Base-by-base conservation (phyloP, 2,888 invertebrate genomes). In the Andrena fulva region DNA sequence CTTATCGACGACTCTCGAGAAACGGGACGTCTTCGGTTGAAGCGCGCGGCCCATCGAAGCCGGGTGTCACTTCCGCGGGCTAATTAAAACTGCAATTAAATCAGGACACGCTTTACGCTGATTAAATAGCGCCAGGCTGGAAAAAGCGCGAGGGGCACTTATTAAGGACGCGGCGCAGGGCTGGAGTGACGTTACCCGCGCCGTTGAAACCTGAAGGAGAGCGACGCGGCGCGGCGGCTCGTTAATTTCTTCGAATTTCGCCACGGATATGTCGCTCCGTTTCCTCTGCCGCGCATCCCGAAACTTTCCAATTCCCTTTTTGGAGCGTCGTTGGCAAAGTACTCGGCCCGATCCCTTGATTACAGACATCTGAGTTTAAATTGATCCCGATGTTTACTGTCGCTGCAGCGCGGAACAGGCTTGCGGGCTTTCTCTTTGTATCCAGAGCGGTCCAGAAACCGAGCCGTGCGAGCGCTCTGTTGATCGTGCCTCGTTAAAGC, bases 281-380 rank as follows among this genome's bases (percentile, higher is more conserved):
- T 72, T 70, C 35, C 12, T 31, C 63, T 54, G 7, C 12, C 50
- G 60, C 62, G 52, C 73, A 27, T 7, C 10, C 42, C 74, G 66
- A 74, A 85, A 88, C 86, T 89, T 85, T 88, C 81, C 80, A 82
- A 85, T 88, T 85, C 85, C 80, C 85, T 89, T 85, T 89, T 80
- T 27, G 79, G 82, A 64, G 82, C 76, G 80, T 82, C 76, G 69
- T 33, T 62, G 63, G 59, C 82, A 68, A 71, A 86, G 84, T 85
- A 89, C 71, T 68, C 89, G 89, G 77, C 76, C 60, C 87, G 86
- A 89, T 89, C 89, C 91, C 91, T 92, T 93, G 93, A 93, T 93
- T 93, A 92, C 92, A 91, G 91, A 92, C 92, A 93, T 93, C 92
- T 89, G 92, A 92, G 92, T 92, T 93, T 90, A 93, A 93, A 93